Percentiles rank a stretch among this genome's conserved stretches.
Conservation (phyloP, 2,888 invertebrate genomes). For the Trissolcus brochymenae region DNA sequence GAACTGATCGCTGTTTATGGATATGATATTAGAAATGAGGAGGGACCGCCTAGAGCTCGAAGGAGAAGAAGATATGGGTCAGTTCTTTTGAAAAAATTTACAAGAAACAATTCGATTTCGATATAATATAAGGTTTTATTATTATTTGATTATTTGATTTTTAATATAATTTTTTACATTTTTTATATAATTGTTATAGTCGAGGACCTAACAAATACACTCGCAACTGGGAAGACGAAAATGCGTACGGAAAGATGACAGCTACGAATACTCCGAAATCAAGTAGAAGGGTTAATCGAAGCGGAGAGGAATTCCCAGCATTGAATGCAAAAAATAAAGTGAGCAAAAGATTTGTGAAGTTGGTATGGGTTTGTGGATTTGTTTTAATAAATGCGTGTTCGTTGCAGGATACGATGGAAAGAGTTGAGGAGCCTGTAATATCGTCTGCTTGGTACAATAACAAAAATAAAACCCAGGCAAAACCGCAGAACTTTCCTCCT, state of each 20-base stretch:
- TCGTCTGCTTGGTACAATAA: constrained; percentile 75
- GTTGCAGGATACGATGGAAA: constrained; percentile 62
- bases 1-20: constrained; percentile 92
- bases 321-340: constrained; percentile 71
- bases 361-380: too few species aligned
- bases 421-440: constrained; percentile 72
- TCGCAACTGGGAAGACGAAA: constrained; percentile 94
- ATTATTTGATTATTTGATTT: neutral
- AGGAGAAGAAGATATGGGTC: constrained; percentile 92
- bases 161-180: constrained; percentile 5
- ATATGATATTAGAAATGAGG: constrained; percentile 95
- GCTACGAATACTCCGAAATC: constrained; percentile 67
- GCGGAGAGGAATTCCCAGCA: constrained; percentile 80
- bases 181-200: too few species aligned
- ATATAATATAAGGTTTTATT: neutral
- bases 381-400: too few species aligned
- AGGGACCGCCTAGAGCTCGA: constrained; percentile 91
- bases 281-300: constrained; percentile 68
- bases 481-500: constrained; percentile 72
- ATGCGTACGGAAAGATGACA: constrained; percentile 85
- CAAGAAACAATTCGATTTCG: neutral
- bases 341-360: constrained; percentile 7
- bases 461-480: constrained; percentile 69
- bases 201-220: constrained; percentile 95
- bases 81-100: constrained; percentile 51